A percentile compares a stretch with the other conserved stretches of the same genome.
Evolutionary conservation across 2,797 vertebrate genomes (phyloP).

Genomic region (Diglossa cyanea): DNA sequence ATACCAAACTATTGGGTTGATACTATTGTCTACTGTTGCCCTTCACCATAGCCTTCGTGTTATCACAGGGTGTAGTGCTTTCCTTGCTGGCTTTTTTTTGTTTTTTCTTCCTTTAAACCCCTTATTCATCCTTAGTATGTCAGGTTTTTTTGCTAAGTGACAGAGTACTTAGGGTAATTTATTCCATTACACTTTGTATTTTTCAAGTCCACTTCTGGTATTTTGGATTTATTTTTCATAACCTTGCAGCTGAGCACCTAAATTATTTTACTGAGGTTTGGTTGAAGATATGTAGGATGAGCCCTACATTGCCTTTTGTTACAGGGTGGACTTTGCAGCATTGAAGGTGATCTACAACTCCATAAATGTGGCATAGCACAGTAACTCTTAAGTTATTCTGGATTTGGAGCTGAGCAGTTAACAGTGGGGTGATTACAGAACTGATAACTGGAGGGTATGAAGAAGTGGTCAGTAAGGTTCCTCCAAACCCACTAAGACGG

Average conservation of each 20-base stretch:
- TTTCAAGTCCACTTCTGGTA: not conserved
- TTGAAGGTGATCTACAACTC: not conserved
- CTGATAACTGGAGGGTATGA: not conserved
- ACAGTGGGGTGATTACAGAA: not conserved
- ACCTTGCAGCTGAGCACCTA: not conserved
- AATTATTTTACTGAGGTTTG: not conserved
- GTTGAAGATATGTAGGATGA: not conserved
- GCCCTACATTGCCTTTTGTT: not conserved
- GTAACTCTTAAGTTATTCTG: not conserved
- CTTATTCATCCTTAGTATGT: not conserved
- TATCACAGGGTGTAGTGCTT: not conserved
- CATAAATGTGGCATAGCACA: not conserved
- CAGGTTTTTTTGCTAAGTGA: not conserved
- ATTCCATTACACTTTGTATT: not conserved
- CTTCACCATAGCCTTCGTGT: fast-evolving
- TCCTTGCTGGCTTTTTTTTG: not conserved
- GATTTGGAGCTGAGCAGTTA: not conserved
- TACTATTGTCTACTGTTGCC: not conserved
- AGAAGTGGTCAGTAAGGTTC: not conserved
- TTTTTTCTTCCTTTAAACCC: not conserved
- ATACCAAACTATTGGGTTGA: not conserved
- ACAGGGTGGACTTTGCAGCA: not conserved
- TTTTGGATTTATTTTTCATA: not conserved
- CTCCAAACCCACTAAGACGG: not conserved
- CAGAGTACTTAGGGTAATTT: not conserved